Evolutionary conservation across 1,140 invertebrate genomes (phyloP).

Genomic region (Pogonognathellus flavescens): DNA sequence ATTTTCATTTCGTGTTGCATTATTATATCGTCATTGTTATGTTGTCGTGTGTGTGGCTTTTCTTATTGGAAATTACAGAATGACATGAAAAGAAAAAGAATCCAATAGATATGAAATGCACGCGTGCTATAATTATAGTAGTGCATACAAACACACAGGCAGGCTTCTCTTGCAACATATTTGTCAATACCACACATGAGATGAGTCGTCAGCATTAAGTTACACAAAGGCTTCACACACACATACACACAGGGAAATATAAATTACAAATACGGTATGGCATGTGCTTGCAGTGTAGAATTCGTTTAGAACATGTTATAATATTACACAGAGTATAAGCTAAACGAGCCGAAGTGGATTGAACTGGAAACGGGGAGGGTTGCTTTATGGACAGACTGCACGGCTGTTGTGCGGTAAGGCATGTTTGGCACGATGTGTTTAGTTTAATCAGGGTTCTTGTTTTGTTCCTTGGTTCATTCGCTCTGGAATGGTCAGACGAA

Average conservation of each 20-base stretch:
- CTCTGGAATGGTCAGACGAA: background rate
- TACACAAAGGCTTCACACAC: too few species aligned
- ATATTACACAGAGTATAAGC: too few species aligned
- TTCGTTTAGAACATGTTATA: too few species aligned
- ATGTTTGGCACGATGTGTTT: slow-evolving; percentile 2
- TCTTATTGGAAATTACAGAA: background rate
- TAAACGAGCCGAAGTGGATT: background rate
- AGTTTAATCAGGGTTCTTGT: background rate
- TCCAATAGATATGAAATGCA: background rate
- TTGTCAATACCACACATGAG: too few species aligned
- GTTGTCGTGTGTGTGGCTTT: background rate
- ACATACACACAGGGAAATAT: too few species aligned
- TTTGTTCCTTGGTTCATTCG: background rate
- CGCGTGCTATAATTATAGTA: too few species aligned
- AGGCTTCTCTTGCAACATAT: too few species aligned
- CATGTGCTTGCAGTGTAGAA: too few species aligned
- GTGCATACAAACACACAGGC: too few species aligned
- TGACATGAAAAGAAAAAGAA: background rate
- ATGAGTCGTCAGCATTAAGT: too few species aligned
- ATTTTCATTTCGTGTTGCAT: slow-evolving; percentile 1
- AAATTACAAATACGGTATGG: too few species aligned
- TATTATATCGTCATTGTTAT: background rate
- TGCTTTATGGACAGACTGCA: background rate
- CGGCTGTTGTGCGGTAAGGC: too few species aligned
- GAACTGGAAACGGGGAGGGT: background rate